phyloP scores from a whole-genome alignment of 2,888 invertebrate genomes.

The Archips xylosteana region DNA sequence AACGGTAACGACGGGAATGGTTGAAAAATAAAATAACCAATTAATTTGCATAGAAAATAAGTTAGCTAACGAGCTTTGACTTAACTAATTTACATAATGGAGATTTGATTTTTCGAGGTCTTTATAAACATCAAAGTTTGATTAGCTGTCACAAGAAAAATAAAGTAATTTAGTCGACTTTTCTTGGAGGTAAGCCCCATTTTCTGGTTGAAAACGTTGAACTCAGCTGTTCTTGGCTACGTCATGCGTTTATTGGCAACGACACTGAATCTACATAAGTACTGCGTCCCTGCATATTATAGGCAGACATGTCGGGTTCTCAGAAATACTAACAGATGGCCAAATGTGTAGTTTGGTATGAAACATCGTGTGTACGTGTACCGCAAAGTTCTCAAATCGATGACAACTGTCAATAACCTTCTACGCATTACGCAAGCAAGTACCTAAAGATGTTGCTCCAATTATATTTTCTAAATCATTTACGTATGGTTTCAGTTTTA shows the following conservation, averaged over 20 bases:
- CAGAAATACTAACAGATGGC: neutral
- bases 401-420: too few species aligned
- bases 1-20: neutral
- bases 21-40: neutral
- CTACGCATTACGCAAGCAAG: too few species aligned
- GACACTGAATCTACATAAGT: constrained; percentile 22
- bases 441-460: too few species aligned
- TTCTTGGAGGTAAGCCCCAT: neutral
- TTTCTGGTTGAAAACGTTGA: constrained; percentile 29
- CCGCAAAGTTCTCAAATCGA: too few species aligned
- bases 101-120: constrained; percentile 16
- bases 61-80: constrained; percentile 11
- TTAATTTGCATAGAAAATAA: constrained; percentile 2
- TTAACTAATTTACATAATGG: constrained; percentile 6
- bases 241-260: constrained; percentile 39
- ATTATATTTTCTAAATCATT: too few species aligned
- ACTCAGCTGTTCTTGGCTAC: constrained; percentile 36
- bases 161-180: neutral
- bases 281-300: neutral
- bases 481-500: too few species aligned
- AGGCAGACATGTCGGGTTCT: constrained; percentile 6
- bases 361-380: too few species aligned
- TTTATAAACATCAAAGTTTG: constrained; percentile 16
- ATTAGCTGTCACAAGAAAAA: constrained; percentile 18
- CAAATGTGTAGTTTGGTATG: neutral